Conservation (phyloP, 2,797 vertebrate species). For the Acrossocheilus wenchowensis region DNA sequence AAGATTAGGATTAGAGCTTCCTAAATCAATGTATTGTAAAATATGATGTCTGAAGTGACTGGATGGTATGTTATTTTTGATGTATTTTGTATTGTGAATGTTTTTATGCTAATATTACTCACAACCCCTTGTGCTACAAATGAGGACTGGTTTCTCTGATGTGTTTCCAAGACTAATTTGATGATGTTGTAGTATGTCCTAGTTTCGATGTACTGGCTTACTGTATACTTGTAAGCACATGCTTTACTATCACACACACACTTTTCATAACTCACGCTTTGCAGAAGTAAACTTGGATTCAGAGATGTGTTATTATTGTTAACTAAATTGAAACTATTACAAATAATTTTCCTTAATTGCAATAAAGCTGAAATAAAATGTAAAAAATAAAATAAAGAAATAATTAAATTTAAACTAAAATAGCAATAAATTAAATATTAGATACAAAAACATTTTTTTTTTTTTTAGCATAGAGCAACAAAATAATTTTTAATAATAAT, state of each 20-base stretch:
- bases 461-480: neutral
- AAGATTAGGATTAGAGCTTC: conserved; percentile 6
- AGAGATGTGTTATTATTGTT: neutral
- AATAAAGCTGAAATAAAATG: neutral
- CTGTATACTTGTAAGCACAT: neutral
- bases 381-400: neutral
- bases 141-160: neutral
- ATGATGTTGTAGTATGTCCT: conserved; percentile 6
- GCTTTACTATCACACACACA: neutral
- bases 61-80: neutral
- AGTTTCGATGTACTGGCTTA: neutral
- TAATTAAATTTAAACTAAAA: neutral
- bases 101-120: neutral
- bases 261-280: neutral
- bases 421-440: neutral
- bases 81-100: neutral
- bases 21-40: neutral
- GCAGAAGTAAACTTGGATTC: neutral
- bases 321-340: neutral
- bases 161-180: neutral
- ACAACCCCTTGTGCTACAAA: neutral
- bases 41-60: neutral
- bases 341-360: neutral
- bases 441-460: neutral
- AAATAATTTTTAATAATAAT: neutral